Base-by-base conservation (phyloP, 2,888 invertebrate species). In the Perizoma affinitatum region DNA sequence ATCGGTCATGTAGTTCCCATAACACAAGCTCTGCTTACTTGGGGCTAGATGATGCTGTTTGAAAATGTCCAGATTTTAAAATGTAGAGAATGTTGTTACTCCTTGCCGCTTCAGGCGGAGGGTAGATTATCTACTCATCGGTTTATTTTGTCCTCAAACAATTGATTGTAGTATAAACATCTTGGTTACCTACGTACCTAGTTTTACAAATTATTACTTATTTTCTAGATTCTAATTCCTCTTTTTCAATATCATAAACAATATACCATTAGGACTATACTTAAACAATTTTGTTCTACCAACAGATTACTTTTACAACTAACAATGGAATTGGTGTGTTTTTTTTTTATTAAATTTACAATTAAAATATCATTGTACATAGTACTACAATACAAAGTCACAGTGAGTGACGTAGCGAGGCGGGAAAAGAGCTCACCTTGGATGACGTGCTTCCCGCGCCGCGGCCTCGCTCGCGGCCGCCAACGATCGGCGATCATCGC, bases 401-500 rank as follows among this genome's bases (percentile, higher is more conserved):
- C 71, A 56, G 22, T 22, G 22, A 22, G 74, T 86, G 84, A 85
- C 86, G 86, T 75, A 76, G 82, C 75, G 76, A 80, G 87, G 87
- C 89, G 88, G 89, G 88, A 88, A 90, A 88, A 86, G 83, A 86
- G 74, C 74, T 88, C 81, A 84, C 91, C 90, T 91, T 89, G 89
- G 70, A 73, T 87, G 87, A 87, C 88, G 86, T 78, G 86, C 81
- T 89, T 88, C 88, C 90, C 88, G 84, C 82, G 83, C 76, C 4
- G 48, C 78, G 89, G 78, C 90, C 90, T 91, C 90, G 89, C 81
- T 82, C 71, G 86, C 87, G 90, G 90, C 90, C 89, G 90, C 86
- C 80, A 87, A 69, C 71, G 72, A 58, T 88, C 86, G 86, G 79
- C 58, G 4, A 51, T 54, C 58, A 51, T 75, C 84, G 84, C 71